Base-by-base conservation (phyloP, 2,797 vertebrate genomes). In the Anas bernieri region DNA sequence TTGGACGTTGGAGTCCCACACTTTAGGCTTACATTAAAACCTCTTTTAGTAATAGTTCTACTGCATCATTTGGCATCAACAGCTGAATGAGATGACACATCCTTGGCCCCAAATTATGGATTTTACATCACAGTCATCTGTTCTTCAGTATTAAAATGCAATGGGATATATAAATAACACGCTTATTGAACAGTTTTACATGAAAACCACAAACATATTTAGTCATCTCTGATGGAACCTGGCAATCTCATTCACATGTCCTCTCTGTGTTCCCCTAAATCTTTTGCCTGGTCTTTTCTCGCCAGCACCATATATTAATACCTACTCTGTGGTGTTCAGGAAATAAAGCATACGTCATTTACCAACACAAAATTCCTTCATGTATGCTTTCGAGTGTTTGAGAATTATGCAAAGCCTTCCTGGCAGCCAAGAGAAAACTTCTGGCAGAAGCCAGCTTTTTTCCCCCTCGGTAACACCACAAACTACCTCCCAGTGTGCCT, bases 391-490 rank as follows among this genome's bases (percentile, higher is more conserved):
- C 23, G 20, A 82, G 59, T 63, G 48, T 37, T 33, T 1, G 1
- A 78, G 45, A 76, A 90, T 52, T 81, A 78, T 1, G 11, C 2
- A 22, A 94, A 62, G 25, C 35, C 48, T 61, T 82, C 84, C 55
- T 39, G 82, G 26, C 56, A 91, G 93, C 67, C 83, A 96, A 93
- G 23, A 59, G 69, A 94, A 84, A 82, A 14, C 39, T 90, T 56
- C 87, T 92, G 91, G 85, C 89, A 82, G 72, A 62, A 90, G 67
- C 72, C 11, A 30, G 3, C 45, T 4, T 25, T 61, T 61, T 33
- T 46, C 37, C 15, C 13, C 5, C 1, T 35, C 35, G 0, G n/a
- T 76, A 83, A 96, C 85, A 91, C 64, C 61, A 89, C 6, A 30
- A 82, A 77, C 67, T 90, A 20, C 79, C 62, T 91, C 85, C 73